A percentile compares a stretch with the other conserved stretches of the same genome.
These are phyloP conservation scores for Drosophila albomicans DNA, from an alignment of 1,140 invertebrate genomes.

Conservation along the genomic window DNA sequence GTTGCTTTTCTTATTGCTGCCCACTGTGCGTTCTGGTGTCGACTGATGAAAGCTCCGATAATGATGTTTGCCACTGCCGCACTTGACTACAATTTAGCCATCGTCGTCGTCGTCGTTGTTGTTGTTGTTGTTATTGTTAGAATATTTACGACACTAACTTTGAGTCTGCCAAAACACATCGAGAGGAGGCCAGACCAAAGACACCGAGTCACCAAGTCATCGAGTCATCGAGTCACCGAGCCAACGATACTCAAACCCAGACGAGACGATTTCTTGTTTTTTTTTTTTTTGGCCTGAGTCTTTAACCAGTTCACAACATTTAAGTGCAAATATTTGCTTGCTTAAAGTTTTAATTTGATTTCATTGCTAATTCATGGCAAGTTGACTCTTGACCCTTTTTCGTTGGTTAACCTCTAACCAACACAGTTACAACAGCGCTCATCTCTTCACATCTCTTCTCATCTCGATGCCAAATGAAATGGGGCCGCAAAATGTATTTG, in stretches of 20 bases:
- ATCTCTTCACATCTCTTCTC: background rate
- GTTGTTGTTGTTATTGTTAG: background rate
- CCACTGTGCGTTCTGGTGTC: conserved; percentile 16
- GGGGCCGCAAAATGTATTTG: conserved; percentile 50
- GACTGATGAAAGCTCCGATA: conserved; percentile 39
- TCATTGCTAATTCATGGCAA: conserved; percentile 49
- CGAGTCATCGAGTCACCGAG: background rate
- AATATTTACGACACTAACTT: conserved; percentile 48
- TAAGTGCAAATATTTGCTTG: conserved; percentile 56
- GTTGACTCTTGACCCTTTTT: conserved; percentile 12
- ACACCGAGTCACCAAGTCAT: background rate
- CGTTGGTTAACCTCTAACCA: conserved; percentile 1
- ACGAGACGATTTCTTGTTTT: too few relatives aligned
- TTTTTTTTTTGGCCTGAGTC: background rate
- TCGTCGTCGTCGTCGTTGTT: conserved; percentile 15
- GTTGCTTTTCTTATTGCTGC: background rate
- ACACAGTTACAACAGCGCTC: background rate
- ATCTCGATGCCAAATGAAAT: conserved; percentile 14
- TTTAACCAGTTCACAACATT: conserved; percentile 37
- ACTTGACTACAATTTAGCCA: conserved; percentile 38
- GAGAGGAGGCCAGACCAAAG: too few relatives aligned
- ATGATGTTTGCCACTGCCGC: conserved; percentile 43
- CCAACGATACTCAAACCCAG: background rate
- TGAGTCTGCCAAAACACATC: background rate
- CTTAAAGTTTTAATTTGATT: conserved; percentile 62